phyloP scores from a whole-genome alignment of 2,113 vertebrate species.

The Pseudopodoces humilis region DNA sequence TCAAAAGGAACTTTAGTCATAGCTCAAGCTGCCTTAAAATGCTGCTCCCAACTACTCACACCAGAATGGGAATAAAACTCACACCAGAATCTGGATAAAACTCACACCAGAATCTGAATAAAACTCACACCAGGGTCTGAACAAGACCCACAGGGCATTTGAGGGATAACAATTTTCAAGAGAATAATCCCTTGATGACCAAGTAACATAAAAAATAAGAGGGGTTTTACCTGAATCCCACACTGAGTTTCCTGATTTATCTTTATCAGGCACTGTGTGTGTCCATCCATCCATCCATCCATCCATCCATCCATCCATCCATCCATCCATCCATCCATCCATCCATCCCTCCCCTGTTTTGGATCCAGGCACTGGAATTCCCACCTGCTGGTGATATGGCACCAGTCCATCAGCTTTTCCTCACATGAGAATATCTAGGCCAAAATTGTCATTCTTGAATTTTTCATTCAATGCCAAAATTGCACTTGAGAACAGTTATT shows the following conservation, averaged over 20 bases:
- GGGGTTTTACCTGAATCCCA: neutral
- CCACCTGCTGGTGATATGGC: neutral
- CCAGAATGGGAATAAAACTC: neutral
- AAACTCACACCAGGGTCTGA: neutral
- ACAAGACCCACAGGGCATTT: neutral
- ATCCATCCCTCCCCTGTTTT: neutral
- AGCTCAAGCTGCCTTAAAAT: slow-evolving; percentile 6
- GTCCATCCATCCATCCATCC: neutral
- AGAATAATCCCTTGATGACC: neutral
- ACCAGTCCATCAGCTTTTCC: neutral
- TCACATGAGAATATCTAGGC: neutral
- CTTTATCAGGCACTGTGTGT: neutral
- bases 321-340: neutral
- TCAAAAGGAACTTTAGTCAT: neutral
- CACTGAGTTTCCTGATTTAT: neutral
- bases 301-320: neutral
- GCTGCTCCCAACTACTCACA: neutral
- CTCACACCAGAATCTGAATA: neutral
- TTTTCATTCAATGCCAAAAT: neutral
- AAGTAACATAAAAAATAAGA: neutral
- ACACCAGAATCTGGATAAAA: neutral
- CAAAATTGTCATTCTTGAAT: neutral
- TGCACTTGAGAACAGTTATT: neutral
- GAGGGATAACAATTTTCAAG: neutral
- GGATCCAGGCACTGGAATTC: neutral